Base-by-base conservation (phyloP, 1,140 invertebrate species). In the Megathymus violae region DNA sequence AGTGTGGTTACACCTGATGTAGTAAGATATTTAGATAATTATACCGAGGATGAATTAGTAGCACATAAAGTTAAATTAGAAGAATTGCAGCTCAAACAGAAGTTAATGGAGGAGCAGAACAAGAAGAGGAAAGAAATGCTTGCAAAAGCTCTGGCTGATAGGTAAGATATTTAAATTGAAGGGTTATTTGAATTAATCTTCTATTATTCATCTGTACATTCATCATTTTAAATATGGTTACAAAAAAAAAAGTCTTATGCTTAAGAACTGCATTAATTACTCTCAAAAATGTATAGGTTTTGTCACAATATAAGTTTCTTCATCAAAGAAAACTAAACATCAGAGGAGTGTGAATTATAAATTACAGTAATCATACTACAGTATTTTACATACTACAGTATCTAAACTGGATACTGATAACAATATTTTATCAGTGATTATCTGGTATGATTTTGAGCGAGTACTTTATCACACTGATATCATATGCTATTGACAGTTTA, bases 101-200 rank as follows among this genome's bases (percentile, higher is more conserved):
- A 94, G 77, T 77, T 94, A 52, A 95, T 96, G 71, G 95, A 96
- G 76, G 95, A 96, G 82, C 94, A 96, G 69, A 96, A 96, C 89
- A 94, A 94, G 71, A 94, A 94, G 64, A 93, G 94, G 64, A 95
- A 95, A 79, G 93, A 95, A 76, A 89, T 96, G 76, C 87, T 96
- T 1, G 85, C 94, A 10, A 94, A 95, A 85, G 95, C 95, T 22
- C 92, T 96, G 14, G 93, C 93, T 61, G 94, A 96, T 80, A 94
- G 95, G 94, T 95, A 76, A 50, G 48, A 22, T 22, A 22, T 22
- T 22, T 22, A 3, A 22, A 22, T 22, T 22, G 2, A 3, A 22
- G 2, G 19, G 2, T 22, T 31, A 40, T 51, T 40, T 54, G 51
- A 38, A 62, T 52, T 4, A 5, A 13, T n/a, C 4, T 9, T 16